phyloP scores from a whole-genome alignment of 2,113 vertebrate genomes.

The Nesoenas mayeri region DNA sequence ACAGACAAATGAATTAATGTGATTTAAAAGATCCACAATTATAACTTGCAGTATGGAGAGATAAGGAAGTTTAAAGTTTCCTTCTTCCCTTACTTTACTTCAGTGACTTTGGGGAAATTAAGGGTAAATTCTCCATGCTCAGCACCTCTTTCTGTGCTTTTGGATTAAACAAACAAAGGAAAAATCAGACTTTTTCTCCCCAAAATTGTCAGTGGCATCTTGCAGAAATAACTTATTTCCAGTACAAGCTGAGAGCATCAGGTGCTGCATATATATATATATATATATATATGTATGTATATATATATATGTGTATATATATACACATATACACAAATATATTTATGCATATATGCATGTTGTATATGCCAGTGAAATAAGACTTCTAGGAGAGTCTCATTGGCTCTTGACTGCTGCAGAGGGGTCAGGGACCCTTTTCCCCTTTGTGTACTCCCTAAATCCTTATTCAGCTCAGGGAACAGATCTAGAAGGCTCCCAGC shows the following conservation, averaged over 20 bases:
- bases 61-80: not conserved
- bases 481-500: not conserved
- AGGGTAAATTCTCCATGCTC: not conserved
- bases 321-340: too few species aligned
- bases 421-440: not conserved
- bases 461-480: not conserved
- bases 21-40: conserved; percentile 52
- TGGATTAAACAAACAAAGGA: not conserved
- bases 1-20: conserved; percentile 55
- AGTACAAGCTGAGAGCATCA: not conserved
- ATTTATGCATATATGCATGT: not conserved
- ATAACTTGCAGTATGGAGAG: conserved; percentile 31
- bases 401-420: not conserved
- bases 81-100: not conserved
- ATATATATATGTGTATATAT: not conserved
- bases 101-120: not conserved
- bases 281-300: too few species aligned
- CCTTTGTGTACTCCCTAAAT: not conserved
- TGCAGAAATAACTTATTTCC: not conserved
- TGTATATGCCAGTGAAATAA: not conserved
- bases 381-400: not conserved
- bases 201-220: not conserved
- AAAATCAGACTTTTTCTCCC: not conserved
- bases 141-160: not conserved
- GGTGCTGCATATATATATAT: not conserved